Evolutionary conservation across 1,140 invertebrate genomes (phyloP).

Genomic region (Cylas formicarius): DNA sequence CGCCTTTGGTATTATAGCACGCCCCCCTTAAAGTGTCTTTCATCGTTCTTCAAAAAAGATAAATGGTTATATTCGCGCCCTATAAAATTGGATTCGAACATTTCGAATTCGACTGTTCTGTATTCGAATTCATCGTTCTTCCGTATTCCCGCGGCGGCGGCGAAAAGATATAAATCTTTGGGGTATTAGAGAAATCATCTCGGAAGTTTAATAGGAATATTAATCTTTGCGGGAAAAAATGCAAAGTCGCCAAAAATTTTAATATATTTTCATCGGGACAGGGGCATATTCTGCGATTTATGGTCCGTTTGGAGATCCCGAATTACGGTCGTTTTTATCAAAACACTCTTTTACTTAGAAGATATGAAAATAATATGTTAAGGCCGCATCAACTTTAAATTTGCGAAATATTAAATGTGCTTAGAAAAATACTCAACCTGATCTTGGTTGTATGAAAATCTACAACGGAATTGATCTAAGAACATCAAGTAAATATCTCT

Average conservation of each 20-base stretch:
- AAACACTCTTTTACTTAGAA: no score
- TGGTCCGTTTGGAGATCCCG: no score
- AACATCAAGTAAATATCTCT: no score
- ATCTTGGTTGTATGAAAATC: no score
- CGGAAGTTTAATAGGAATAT: conserved; percentile 22
- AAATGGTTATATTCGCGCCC: conserved; percentile 20
- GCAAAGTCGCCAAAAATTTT: conserved; percentile 21
- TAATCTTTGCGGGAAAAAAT: conserved; percentile 21
- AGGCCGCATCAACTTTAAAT: no score
- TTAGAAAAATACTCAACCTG: no score
- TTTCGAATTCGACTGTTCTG: conserved; percentile 14
- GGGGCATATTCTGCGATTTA: no score
- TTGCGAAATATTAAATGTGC: no score
- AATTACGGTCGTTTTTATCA: no score
- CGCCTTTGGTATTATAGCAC: no score
- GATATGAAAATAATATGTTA: no score
- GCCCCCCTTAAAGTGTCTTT: neutral
- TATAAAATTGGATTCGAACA: conserved; percentile 17
- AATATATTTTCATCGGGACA: conserved; percentile 20
- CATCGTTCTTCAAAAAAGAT: conserved; percentile 17
- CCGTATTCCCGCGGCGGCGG: conserved; percentile 10
- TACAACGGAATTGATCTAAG: no score
- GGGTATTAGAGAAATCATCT: conserved; percentile 21
- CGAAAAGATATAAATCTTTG: conserved; percentile 19
- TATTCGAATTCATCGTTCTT: conserved; percentile 16